These are phyloP conservation scores for Rhopilema esculentum DNA, from an alignment of 30 jellyfish, hydroid and myxozoan genomes.

Conservation along the genomic window DNA sequence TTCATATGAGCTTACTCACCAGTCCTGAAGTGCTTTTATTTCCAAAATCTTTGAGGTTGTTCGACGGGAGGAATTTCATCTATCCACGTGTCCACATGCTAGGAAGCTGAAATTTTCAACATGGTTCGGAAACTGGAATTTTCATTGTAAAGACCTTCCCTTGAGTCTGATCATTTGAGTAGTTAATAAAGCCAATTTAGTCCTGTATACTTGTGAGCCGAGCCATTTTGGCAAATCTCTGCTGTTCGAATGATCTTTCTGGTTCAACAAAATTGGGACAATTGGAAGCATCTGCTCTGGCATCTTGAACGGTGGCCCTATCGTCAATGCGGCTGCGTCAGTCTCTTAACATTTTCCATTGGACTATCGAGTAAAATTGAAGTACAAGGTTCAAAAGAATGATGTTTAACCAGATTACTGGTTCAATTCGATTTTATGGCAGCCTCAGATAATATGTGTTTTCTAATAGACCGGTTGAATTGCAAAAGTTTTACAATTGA, in stretches of 20 bases:
- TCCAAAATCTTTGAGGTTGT: conserved; percentile 99
- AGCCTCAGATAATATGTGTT: no score
- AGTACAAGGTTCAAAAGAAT: no score
- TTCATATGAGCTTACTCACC: conserved; percentile 73
- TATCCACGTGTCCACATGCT: conserved; percentile 71
- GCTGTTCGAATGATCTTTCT: conserved; percentile 62
- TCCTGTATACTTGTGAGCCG: conserved; percentile 87
- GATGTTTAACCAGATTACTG: no score
- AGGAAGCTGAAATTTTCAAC: conserved; percentile 44
- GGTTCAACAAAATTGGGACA: conserved; percentile 77
- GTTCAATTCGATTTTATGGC: no score
- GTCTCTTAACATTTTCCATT: background rate
- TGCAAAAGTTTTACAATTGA: no score
- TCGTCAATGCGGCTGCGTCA: background rate
- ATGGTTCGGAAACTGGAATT: conserved; percentile 69
- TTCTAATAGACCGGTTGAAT: no score
- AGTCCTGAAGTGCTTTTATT: conserved; percentile 85
- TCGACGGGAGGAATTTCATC: conserved; percentile 95
- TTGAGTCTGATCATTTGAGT: conserved; percentile 80
- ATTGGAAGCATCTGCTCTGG: background rate
- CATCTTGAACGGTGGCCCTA: background rate
- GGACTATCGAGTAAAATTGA: background rate
- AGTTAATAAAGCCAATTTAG: conserved; percentile 69
- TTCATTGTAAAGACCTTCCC: conserved; percentile 58
- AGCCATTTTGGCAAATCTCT: conserved; percentile 81